Evolutionary conservation across 2,113 vertebrate genomes (phyloP), one percentile per base, ranked within the genome.

Genomic region (Nothocercus nigrocapillus): DNA sequence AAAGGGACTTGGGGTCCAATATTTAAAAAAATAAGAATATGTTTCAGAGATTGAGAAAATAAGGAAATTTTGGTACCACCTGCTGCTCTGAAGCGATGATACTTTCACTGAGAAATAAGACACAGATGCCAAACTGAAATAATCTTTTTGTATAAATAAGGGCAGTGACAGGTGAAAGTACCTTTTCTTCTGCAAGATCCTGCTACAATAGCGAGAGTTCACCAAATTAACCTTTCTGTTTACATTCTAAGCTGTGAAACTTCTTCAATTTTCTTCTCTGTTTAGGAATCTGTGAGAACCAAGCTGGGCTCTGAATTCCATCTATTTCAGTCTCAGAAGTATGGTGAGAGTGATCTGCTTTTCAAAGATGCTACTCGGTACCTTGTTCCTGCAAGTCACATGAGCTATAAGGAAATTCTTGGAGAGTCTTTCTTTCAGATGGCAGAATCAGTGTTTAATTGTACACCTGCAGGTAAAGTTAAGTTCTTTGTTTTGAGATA

Each of bases 331-430:
- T 99, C 99, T 0, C 93, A 97, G 53, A 97, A 97, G 34, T 99
- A 98, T 36, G 98, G 98, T 93, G 98, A 98, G 94, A 99, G 97
- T 44, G 98, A 99, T 93, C 95, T 99, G 85, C 98, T 99, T 68
- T 99, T 99, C 93, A 99, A 99, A 97, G 99, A 99, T 45, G 66
- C 97, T 40, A 98, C 99, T 24, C 96, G 83, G 67, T 98, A 97
- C 82, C 98, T 99, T 7, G 96, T 98, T 62, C 98, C 97, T 92
- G 98, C 98, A 6, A 98, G 97, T 90, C 98, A 99, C 88, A 90
- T 97, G 97, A 97, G 97, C 92, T 98, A 98, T 82, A 97, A 97
- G 45, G 94, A 98, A 45, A 98, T 99, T 88, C 97, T 99, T 14
- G 99, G 99, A 90, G 96, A 94, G 10, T 91, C 98, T 36, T 99